phyloP scores from a whole-genome alignment of 2,888 invertebrate genomes.

The Sympetrum striolatum region DNA sequence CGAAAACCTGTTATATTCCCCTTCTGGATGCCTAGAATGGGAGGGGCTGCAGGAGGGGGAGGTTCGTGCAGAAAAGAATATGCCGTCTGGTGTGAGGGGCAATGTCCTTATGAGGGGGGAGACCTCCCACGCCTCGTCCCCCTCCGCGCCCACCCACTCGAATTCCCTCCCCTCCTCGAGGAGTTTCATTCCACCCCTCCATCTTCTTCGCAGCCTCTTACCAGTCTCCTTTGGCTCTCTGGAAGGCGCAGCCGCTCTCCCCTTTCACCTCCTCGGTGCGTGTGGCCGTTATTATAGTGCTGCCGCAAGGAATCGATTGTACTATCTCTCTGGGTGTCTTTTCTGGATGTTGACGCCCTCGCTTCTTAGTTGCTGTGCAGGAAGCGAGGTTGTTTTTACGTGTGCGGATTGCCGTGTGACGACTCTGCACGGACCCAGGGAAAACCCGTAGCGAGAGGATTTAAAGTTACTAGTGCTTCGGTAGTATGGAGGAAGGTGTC shows the following conservation, averaged over 20 bases:
- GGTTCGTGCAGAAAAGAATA: not conserved
- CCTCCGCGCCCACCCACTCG: not conserved
- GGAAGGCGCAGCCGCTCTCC: not conserved
- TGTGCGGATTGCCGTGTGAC: not conserved
- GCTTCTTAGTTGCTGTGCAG: not conserved
- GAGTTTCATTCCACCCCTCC: not conserved
- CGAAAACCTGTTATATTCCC: constrained; percentile 6
- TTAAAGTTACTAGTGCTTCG: not conserved
- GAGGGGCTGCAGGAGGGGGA: not conserved
- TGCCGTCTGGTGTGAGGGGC: not conserved
- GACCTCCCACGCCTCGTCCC: not conserved
- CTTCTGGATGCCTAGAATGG: not conserved
- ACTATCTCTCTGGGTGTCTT: not conserved
- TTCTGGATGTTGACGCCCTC: not conserved
- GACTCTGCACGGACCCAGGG: no score
- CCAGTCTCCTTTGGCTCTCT: not conserved
- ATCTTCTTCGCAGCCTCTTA: not conserved
- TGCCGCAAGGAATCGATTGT: not conserved
- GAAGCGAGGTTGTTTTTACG: not conserved
- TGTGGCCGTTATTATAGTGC: not conserved
- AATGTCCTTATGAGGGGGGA: not conserved
- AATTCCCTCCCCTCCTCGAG: not conserved
- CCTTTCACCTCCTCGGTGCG: not conserved
- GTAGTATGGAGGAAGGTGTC: not conserved
- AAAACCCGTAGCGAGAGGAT: no score